Evolutionary conservation across 53 echinoderm and acorn worm species (phyloP).

Genomic region (Glandiceps talaboti): DNA sequence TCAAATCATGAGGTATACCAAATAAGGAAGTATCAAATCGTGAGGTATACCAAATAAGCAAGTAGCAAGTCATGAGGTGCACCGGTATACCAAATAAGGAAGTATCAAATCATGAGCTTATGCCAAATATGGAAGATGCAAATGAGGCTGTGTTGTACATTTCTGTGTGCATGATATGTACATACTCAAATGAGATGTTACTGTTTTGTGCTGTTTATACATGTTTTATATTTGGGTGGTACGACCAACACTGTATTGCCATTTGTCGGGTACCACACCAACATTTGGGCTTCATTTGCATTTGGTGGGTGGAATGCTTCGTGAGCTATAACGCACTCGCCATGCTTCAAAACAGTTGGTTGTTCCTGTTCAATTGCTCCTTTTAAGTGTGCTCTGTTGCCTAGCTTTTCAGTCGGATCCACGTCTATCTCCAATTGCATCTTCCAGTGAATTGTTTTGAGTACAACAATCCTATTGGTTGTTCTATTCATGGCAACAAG

Average conservation of each 20-base stretch:
- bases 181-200: too few relatives aligned
- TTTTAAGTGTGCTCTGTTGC: slow-evolving; percentile 61
- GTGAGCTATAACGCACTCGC: slow-evolving; percentile 70
- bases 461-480: slow-evolving; percentile 89
- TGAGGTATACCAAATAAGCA: too few relatives aligned
- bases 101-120: too few relatives aligned
- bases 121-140: too few relatives aligned
- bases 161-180: too few relatives aligned
- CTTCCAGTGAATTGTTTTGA: slow-evolving; percentile 91
- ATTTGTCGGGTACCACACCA: slow-evolving; percentile 84
- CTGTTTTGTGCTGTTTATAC: background rate
- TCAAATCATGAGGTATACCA: too few relatives aligned
- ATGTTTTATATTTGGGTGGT: slow-evolving; percentile 30
- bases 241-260: slow-evolving; percentile 82
- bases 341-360: slow-evolving; percentile 61
- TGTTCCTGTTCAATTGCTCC: slow-evolving; percentile 94
- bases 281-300: slow-evolving; percentile 92
- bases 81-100: too few relatives aligned
- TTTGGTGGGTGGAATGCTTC: slow-evolving; percentile 92
- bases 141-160: too few relatives aligned
- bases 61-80: too few relatives aligned
- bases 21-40: too few relatives aligned
- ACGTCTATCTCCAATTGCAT: slow-evolving; percentile 95
- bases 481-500: slow-evolving; percentile 85
- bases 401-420: slow-evolving; percentile 68